phyloP scores from a whole-genome alignment of 1,140 invertebrate genomes.

The Patella vulgata region DNA sequence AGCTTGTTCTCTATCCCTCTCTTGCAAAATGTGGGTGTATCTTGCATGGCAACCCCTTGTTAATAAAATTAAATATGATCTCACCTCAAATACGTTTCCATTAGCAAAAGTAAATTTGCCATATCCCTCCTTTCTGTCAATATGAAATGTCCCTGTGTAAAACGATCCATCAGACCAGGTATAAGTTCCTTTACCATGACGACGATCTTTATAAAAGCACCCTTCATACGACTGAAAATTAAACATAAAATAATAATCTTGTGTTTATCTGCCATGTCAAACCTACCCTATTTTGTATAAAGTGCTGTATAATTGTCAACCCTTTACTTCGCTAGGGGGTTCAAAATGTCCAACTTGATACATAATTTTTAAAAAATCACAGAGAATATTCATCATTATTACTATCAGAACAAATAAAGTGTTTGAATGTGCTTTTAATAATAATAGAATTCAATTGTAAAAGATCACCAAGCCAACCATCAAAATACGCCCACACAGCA shows the following conservation, averaged over 20 bases:
- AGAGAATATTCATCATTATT: background rate
- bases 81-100: constrained; percentile 64
- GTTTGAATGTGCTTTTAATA: too few relatives aligned
- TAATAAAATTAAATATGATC: background rate
- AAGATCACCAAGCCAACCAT: too few relatives aligned
- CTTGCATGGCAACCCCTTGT: too few relatives aligned
- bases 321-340: background rate
- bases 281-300: background rate
- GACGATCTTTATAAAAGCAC: constrained; percentile 61
- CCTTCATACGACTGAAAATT: constrained; percentile 61
- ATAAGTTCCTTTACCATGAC: constrained; percentile 63
- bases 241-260: background rate
- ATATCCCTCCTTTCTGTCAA: constrained; percentile 65
- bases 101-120: constrained; percentile 58
- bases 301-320: background rate
- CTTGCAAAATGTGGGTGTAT: too few relatives aligned
- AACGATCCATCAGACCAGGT: constrained; percentile 57
- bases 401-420: too few relatives aligned
- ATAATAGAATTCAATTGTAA: too few relatives aligned
- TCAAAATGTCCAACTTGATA: background rate
- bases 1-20: too few relatives aligned
- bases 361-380: background rate
- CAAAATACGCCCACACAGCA: too few relatives aligned
- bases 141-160: constrained; percentile 62
- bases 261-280: background rate